phyloP scores from a whole-genome alignment of 2,797 vertebrate genomes.

The Ambastaia sidthimunki region DNA sequence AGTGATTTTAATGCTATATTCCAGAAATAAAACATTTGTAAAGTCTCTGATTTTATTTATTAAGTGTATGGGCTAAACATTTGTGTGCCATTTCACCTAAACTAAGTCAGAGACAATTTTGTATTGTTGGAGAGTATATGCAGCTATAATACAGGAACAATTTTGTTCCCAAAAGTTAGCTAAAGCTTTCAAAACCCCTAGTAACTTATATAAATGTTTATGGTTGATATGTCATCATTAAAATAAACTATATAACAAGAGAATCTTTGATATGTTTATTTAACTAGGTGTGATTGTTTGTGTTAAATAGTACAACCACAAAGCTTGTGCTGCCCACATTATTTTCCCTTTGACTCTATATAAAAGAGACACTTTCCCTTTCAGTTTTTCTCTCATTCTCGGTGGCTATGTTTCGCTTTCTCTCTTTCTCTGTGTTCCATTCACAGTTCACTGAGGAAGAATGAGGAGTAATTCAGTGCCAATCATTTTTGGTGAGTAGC shows the following conservation, averaged over 20 bases:
- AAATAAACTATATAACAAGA: neutral
- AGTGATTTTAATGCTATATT: too few relatives aligned
- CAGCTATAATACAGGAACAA: neutral
- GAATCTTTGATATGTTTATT: neutral
- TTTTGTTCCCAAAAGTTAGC: neutral
- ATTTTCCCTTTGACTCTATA: conserved; percentile 29
- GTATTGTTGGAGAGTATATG: neutral
- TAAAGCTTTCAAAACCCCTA: neutral
- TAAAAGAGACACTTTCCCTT: conserved; percentile 32
- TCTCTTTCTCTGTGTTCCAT: conserved; percentile 36
- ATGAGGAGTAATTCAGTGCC: conserved; percentile 54
- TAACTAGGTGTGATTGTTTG: neutral
- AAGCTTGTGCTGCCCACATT: conserved; percentile 28
- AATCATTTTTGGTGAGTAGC: conserved; percentile 57
- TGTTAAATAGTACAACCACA: conserved; percentile 8
- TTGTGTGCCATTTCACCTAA: neutral
- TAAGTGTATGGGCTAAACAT: neutral
- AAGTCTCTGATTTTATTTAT: neutral
- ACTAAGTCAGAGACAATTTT: neutral
- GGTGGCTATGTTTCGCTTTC: conserved; percentile 1
- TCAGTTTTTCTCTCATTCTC: neutral
- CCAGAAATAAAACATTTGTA: too few relatives aligned
- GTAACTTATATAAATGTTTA: too few relatives aligned
- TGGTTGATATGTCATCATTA: neutral
- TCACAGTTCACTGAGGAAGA: conserved; percentile 24